Conservation (phyloP, 2,888 invertebrate species). For the Erebia epiphron region DNA sequence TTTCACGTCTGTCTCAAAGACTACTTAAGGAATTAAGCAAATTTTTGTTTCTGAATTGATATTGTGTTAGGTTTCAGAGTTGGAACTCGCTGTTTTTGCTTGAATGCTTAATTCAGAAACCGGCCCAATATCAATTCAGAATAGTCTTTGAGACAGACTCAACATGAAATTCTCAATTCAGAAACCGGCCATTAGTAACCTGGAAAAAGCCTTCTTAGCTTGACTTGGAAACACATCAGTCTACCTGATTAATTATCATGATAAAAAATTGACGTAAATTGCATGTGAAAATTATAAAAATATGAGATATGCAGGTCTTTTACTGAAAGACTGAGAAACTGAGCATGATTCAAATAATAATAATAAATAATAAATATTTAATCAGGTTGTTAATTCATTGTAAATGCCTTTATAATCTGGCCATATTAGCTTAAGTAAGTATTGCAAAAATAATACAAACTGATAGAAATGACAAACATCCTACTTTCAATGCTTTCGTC, state of each 20-base stretch:
- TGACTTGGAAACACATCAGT: too few species aligned
- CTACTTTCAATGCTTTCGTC: background rate
- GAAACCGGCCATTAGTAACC: too few species aligned
- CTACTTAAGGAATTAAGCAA: too few species aligned
- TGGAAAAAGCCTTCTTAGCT: too few species aligned
- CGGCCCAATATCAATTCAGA: too few species aligned
- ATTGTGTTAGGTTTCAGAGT: too few species aligned
- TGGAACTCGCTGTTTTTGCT: too few species aligned
- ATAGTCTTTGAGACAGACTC: too few species aligned
- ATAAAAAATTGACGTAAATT: slow-evolving; percentile 5
- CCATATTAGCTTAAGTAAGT: background rate
- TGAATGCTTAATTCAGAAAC: too few species aligned
- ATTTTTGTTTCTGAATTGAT: too few species aligned
- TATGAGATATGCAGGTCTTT: background rate
- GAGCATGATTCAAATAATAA: background rate
- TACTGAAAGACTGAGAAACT: background rate
- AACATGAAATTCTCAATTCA: too few species aligned
- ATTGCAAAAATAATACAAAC: background rate
- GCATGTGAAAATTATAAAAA: background rate
- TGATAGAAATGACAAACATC: background rate
- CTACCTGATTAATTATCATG: background rate
- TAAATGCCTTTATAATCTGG: background rate
- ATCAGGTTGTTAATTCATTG: background rate
- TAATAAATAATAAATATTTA: background rate
- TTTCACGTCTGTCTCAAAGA: too few species aligned